Evolutionary conservation across 2,113 vertebrate genomes (phyloP), one percentile per base, ranked within the genome.

Genomic region (Chitala chitala): DNA sequence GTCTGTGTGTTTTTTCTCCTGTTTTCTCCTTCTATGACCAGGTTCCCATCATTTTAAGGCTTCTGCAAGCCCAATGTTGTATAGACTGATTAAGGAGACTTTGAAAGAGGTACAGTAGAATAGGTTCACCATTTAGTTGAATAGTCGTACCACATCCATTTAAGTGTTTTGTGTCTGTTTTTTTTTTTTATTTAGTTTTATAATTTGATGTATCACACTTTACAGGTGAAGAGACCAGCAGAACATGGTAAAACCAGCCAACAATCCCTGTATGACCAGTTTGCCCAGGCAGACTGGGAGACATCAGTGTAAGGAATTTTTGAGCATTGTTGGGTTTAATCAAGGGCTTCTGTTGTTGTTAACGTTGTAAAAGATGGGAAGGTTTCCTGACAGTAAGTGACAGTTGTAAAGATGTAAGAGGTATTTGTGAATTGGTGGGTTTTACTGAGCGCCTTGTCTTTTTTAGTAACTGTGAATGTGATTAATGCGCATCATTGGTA

Each of bases 31-130:
- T 10, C 73, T 58, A 89, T 88, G 87, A 77, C 72, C 85, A 0
- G 93, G 91, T 6, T 75, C 22, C 22, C 42, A 0, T 0, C 20
- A 83, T 0, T 77, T 98, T 48, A 86, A 83, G 58, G 92, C 94
- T 74, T 95, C 93, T 31, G 90, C 91, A 15, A 98, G 96, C 78
- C 95, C 96, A 0, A 56, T 98, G 83, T 83, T 99, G 58, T 88
- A 93, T 76, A 84, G 73, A 0, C 84, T 98, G 58, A 81, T 98
- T 4, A 80, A 89, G 78, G 80, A 76, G 42, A 89, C 84, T 0
- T 80, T 97, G 88, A 84, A 86, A 65, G 80, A 76, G 81, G 94
- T 98, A 79, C 91, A n/a, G 7, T 0, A 1, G 5, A 51, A 4
- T 44, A 0, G 0, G 22, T 4, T 1, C 24, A 12, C 42, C 44